Percentiles rank a stretch among this genome's conserved stretches.
Evolutionary conservation across 2,797 vertebrate genomes (phyloP).

Genomic region (Sphenopsis melanotis): DNA sequence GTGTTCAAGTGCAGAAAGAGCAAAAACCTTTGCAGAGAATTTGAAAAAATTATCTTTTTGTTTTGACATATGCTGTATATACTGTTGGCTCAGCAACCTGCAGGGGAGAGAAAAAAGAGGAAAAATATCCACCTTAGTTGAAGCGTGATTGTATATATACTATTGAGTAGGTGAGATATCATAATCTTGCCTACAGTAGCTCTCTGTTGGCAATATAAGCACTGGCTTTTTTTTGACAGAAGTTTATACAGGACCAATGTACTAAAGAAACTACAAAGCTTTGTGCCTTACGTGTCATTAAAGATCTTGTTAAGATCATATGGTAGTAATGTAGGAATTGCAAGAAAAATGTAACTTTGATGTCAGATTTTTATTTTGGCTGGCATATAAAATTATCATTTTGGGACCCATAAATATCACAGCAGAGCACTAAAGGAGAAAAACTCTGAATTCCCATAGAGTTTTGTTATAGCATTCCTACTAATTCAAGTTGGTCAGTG

Average conservation of each 20-base stretch:
- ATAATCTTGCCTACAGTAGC: not conserved
- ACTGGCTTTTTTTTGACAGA: rapidly evolving
- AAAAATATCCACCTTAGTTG: not conserved
- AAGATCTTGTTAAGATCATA: not conserved
- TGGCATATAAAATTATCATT: not conserved
- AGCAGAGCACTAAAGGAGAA: not conserved
- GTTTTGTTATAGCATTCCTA: not conserved
- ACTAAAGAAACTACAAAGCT: not conserved
- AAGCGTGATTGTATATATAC: not conserved
- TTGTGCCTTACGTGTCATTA: not conserved
- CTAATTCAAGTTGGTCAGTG: not conserved
- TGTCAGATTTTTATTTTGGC: not conserved
- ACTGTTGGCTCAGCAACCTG: not conserved
- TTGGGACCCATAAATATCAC: not conserved
- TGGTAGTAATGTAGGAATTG: not conserved
- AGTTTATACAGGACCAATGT: not conserved
- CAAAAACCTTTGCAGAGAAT: not conserved
- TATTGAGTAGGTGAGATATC: not conserved
- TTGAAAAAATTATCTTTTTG: not conserved
- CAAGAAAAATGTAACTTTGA: not conserved
- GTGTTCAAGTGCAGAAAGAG: not conserved
- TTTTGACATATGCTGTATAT: not conserved
- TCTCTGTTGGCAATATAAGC: not conserved
- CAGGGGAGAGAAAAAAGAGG: not conserved
- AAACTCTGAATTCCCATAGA: not conserved